Evolutionary conservation across 2,888 invertebrate genomes (phyloP), one percentile per base, ranked within the genome.

Genomic region (Lumbricus terrestris): DNA sequence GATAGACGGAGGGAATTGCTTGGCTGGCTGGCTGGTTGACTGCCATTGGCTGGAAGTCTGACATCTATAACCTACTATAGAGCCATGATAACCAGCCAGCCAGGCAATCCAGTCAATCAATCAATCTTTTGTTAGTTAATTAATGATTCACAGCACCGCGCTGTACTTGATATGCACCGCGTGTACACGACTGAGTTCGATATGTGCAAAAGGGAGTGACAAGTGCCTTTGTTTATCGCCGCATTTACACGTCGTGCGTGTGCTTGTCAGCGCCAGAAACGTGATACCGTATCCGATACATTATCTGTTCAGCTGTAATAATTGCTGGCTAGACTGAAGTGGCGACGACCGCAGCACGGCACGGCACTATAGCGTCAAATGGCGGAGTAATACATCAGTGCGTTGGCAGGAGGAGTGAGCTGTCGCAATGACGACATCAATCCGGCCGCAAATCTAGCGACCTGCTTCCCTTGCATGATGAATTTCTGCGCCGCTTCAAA

Each of bases 381-480:
- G 69, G n/a, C 69, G 69, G 2, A 69, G 69, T 69, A 69, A 69
- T 69, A 69, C 69, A 69, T 69, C 69, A 29, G 54, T 29, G 54
- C 23, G 29, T 54, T 29, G 54, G 54, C 54, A 8, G 69, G n/a
- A n/a, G n/a, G n/a, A 69, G 69, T 69, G 69, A 69, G 69, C 69
- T n/a, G 69, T 69, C 69, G 69, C 69, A 69, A 69, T 69, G 69
- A 69, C 69, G 69, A 69, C 69, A 69, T 69, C 69, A 69, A 69
- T 69, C 29, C 69, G 69, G 29, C 69, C 29, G n/a, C 69, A 69
- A 69, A 69, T 69, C 69, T 69, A 69, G 69, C 69, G 69, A 69
- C 69, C 69, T 69, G 69, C 69, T n/a, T n/a, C 69, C 69, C 29
- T 11, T 69, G 69, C 69, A 69, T 69, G 69, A 69, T 69, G 69